Conservation (phyloP, 2,113 vertebrate species). For the Strix uralensis region DNA sequence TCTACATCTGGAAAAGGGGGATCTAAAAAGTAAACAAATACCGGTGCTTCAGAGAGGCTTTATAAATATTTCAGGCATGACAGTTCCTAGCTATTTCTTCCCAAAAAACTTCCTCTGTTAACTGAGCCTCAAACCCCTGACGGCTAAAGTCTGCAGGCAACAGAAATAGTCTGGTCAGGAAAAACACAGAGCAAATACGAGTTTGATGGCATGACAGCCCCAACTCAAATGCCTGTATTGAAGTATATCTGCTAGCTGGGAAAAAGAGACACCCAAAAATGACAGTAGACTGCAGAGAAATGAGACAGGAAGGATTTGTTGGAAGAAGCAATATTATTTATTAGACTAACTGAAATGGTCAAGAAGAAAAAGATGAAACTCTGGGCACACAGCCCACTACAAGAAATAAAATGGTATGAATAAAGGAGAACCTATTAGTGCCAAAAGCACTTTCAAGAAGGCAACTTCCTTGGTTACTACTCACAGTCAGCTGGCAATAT, state of each 20-base stretch:
- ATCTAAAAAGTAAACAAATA: slow-evolving; percentile 69
- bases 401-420: neutral
- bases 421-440: neutral
- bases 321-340: neutral
- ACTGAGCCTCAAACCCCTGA: neutral
- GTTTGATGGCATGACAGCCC: neutral
- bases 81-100: neutral
- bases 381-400: neutral
- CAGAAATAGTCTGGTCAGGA: neutral
- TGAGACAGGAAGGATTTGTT: neutral
- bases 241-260: neutral
- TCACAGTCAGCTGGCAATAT: neutral
- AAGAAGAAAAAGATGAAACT: neutral
- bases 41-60: neutral
- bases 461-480: neutral
- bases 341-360: neutral
- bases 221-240: neutral
- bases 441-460: neutral
- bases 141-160: neutral
- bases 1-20: slow-evolving; percentile 79
- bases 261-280: neutral
- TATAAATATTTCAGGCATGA: neutral
- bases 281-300: neutral
- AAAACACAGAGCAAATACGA: neutral
- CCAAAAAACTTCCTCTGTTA: neutral